These are phyloP conservation scores for Athalia rosae DNA, from an alignment of 2,888 invertebrate species.

Conservation along the genomic window DNA sequence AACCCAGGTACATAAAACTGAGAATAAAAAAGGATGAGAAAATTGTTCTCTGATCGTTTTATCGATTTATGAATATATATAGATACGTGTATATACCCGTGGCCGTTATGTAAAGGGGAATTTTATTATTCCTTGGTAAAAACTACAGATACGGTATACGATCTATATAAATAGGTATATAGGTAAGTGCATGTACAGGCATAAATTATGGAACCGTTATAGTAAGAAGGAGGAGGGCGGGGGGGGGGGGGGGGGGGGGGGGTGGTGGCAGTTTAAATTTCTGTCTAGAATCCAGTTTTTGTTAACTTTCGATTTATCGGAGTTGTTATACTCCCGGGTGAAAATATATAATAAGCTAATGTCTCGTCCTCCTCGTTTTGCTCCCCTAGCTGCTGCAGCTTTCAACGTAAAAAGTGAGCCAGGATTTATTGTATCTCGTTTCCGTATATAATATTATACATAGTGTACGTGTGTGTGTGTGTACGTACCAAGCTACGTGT, in stretches of 20 bases:
- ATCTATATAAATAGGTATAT: no score
- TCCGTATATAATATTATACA: constrained; percentile 12
- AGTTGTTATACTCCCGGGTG: constrained; percentile 19
- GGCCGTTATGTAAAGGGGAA: no score
- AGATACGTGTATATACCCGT: no score
- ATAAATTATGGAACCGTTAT: constrained; percentile 7
- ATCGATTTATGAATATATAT: no score
- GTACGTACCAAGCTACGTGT: not conserved
- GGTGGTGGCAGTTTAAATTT: not conserved
- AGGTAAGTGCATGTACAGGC: not conserved
- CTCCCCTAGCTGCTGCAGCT: not conserved
- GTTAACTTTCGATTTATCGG: constrained; percentile 31
- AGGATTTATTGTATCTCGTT: constrained; percentile 1
- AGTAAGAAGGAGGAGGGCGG: not conserved
- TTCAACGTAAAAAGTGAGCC: not conserved
- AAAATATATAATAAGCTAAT: constrained; percentile 37
- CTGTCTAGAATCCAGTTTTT: not conserved
- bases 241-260: not conserved
- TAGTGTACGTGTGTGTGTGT: no score
- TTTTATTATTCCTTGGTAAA: no score
- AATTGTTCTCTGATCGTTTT: no score
- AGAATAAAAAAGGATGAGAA: no score
- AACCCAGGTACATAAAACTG: no score
- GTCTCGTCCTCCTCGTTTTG: not conserved
- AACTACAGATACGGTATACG: no score